phyloP scores from a whole-genome alignment of 1,140 invertebrate species.

The Tetramorium simillimum region DNA sequence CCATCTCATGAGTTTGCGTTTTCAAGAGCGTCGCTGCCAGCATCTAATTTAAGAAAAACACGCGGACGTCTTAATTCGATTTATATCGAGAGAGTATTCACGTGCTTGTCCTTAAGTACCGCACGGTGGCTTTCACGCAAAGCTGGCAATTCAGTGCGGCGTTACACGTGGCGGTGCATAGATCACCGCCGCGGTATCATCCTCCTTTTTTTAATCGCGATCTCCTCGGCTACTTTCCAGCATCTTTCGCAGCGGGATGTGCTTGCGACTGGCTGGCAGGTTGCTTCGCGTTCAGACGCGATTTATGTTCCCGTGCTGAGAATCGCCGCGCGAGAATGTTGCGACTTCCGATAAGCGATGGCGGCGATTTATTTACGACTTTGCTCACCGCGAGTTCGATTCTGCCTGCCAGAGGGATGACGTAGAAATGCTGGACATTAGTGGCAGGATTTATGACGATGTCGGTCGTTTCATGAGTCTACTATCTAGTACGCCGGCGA shows the following conservation, averaged over 20 bases:
- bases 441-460: conserved; percentile 12
- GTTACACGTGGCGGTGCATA: background rate
- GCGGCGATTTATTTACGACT: conserved; percentile 43
- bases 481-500: background rate
- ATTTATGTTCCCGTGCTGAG: conserved; percentile 27
- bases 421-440: conserved; percentile 8
- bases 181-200: background rate
- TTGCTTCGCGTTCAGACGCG: background rate
- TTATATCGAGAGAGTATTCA: background rate
- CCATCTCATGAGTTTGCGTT: background rate
- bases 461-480: background rate
- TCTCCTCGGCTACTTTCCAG: background rate
- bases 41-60: conserved; percentile 18
- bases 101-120: background rate
- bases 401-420: background rate
- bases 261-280: background rate
- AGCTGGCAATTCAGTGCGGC: background rate
- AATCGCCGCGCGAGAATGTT: background rate
- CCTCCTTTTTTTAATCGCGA: conserved; percentile 1
- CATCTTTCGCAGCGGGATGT: background rate
- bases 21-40: background rate
- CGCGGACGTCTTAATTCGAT: background rate
- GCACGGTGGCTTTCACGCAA: too few relatives aligned
- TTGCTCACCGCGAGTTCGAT: background rate
- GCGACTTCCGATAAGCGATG: conserved; percentile 11